Evolutionary conservation across 2,888 invertebrate species (phyloP).

Genomic region (Cyclophora punctaria): DNA sequence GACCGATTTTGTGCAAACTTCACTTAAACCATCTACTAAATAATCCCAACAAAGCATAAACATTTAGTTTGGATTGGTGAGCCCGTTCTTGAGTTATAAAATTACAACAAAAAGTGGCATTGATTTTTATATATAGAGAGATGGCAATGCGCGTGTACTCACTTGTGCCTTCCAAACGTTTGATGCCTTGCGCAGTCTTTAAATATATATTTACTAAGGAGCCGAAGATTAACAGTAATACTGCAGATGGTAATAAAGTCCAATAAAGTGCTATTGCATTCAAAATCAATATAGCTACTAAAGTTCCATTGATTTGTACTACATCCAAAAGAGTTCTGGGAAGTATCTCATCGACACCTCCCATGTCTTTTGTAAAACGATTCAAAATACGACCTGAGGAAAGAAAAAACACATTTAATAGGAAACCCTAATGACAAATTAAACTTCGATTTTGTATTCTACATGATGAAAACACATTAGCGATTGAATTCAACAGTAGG

Average conservation of each 20-base stretch:
- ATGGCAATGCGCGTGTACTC: constrained; percentile 25
- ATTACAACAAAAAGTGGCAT: no score
- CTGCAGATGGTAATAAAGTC: constrained; percentile 73
- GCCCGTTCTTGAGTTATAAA: no score
- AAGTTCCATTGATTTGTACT: constrained; percentile 67
- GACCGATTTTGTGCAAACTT: no score
- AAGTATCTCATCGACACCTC: constrained; percentile 84
- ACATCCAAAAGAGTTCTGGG: constrained; percentile 82
- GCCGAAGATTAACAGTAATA: constrained; percentile 74
- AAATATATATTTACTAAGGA: constrained; percentile 78
- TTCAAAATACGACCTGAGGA: constrained; percentile 80
- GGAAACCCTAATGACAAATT: background rate
- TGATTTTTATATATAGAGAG: background rate
- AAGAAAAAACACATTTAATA: background rate
- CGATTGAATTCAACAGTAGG: background rate
- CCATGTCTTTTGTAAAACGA: constrained; percentile 90
- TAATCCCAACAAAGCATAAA: no score
- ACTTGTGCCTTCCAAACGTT: constrained; percentile 78
- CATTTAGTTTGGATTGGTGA: no score
- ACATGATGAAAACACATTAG: background rate
- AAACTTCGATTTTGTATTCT: background rate
- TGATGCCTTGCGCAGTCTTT: constrained; percentile 81
- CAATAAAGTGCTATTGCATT: constrained; percentile 77
- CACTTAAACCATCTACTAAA: no score
- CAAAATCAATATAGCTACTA: constrained; percentile 75